Percentiles rank a stretch among this genome's conserved stretches.
Evolutionary conservation across 1,140 invertebrate species (phyloP).

Genomic region (Cherax quadricarinatus): DNA sequence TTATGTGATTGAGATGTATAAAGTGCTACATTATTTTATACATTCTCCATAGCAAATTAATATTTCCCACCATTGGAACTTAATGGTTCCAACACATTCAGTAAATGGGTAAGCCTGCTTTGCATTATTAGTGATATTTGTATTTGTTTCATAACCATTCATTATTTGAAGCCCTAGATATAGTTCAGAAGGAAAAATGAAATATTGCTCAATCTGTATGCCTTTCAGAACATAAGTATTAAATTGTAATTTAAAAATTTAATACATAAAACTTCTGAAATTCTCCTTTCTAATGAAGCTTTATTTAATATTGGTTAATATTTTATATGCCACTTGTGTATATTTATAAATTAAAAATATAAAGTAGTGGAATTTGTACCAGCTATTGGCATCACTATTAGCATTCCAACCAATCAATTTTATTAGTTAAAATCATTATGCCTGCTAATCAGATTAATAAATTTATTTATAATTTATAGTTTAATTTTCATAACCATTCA

Average conservation of each 20-base stretch:
- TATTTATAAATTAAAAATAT: not conserved
- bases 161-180: not conserved
- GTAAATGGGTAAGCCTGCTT: not conserved
- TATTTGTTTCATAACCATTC: not conserved
- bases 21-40: not conserved
- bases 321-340: not conserved
- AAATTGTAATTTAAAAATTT: not conserved
- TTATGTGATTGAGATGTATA: not conserved
- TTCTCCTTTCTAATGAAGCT: not conserved
- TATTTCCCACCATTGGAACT: not conserved
- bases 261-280: not conserved
- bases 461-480: not conserved
- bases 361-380: not conserved
- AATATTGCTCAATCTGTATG: conserved; percentile 2
- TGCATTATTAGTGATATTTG: not conserved
- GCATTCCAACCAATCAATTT: not conserved
- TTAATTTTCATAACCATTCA: not conserved
- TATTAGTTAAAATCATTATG: not conserved
- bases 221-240: not conserved
- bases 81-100: not conserved
- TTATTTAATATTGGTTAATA: not conserved
- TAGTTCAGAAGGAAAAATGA: not conserved
- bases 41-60: not conserved
- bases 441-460: conserved; percentile 1
- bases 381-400: not conserved